Conservation (phyloP, 30 jellyfish, hydroid and myxozoan genomes). For the Haliclystus octoradiatus region DNA sequence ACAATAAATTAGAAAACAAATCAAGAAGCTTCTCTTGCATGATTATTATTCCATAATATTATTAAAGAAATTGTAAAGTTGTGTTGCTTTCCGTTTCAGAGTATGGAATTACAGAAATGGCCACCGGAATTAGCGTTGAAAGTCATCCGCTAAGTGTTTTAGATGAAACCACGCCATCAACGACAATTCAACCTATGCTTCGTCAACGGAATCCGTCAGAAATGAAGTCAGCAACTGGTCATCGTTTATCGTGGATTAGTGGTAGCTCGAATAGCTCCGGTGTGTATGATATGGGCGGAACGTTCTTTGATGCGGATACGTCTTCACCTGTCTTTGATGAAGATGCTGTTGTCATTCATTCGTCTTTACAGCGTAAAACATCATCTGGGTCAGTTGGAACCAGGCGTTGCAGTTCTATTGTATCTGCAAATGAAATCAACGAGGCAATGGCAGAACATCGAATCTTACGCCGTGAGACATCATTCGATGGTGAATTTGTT, state of each 20-base stretch:
- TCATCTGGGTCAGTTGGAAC: too few relatives aligned
- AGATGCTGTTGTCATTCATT: background rate
- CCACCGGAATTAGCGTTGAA: conserved; percentile 94
- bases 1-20: background rate
- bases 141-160: conserved; percentile 81
- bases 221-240: conserved; percentile 11
- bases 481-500: conserved; percentile 42
- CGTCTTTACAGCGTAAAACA: conserved; percentile 20
- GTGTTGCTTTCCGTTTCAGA: conserved; percentile 16
- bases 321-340: conserved; percentile 16
- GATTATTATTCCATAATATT: too few relatives aligned
- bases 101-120: conserved; percentile 68
- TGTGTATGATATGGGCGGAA: conserved; percentile 53
- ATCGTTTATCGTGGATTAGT: conserved; percentile 84
- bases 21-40: too few relatives aligned
- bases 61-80: too few relatives aligned
- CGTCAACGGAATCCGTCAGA: conserved; percentile 31
- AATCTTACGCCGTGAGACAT: conserved; percentile 15
- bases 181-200: background rate
- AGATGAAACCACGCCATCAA: conserved; percentile 28
- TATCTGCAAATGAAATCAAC: conserved; percentile 23
- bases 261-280: conserved; percentile 84
- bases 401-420: background rate
- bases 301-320: conserved; percentile 18
- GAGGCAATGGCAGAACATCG: conserved; percentile 36